Conservation (phyloP, 2,888 invertebrate genomes). For the Cataglyphis albicans region DNA sequence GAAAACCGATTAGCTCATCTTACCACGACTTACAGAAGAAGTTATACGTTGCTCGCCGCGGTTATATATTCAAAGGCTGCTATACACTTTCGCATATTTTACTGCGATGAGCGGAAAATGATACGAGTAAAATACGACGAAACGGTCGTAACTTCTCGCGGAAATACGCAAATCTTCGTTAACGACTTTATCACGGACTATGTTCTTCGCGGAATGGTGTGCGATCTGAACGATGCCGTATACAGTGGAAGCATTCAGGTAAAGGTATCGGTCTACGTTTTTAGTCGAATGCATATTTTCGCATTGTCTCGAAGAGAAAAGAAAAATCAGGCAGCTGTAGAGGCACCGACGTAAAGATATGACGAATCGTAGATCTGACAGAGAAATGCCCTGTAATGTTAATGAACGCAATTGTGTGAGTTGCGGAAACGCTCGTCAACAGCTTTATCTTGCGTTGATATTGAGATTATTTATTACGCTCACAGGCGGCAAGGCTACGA, state of each 20-base stretch:
- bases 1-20: background rate
- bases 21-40: constrained; percentile 2
- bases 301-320: background rate
- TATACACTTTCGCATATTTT: constrained; percentile 22
- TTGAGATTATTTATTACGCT: background rate
- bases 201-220: background rate
- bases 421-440: constrained; percentile 27
- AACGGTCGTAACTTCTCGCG: constrained; percentile 25
- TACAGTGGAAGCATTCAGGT: background rate
- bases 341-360: constrained; percentile 4
- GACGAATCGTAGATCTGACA: constrained; percentile 20
- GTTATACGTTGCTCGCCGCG: background rate
- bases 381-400: constrained; percentile 22
- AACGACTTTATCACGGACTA: constrained; percentile 58
- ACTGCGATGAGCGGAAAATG: constrained; percentile 22
- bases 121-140: constrained; percentile 12
- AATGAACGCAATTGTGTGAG: constrained; percentile 44
- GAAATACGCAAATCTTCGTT: constrained; percentile 32
- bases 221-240: constrained; percentile 2
- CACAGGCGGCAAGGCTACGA: too few relatives aligned
- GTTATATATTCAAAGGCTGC: background rate
- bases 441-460: constrained; percentile 34
- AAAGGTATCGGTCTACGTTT: background rate
- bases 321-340: background rate
- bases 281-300: constrained; percentile 25